Percentiles rank a stretch among this genome's conserved stretches.
Conservation (phyloP, 2,113 vertebrate species). For the Tor tambroides region DNA sequence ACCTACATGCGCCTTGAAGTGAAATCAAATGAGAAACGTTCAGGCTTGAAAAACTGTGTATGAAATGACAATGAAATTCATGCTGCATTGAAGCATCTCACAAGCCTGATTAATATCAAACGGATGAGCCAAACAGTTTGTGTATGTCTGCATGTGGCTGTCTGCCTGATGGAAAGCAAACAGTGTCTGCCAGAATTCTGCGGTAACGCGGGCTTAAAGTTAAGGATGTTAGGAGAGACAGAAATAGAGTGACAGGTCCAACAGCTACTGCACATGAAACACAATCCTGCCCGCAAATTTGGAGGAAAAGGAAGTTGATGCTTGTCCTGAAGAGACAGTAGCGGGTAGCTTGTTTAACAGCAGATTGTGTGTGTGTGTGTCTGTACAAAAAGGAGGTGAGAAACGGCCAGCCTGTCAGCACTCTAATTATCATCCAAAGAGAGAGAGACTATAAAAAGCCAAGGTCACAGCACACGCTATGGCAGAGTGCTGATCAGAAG, state of each 20-base stretch:
- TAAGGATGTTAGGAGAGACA: slow-evolving; percentile 23
- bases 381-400: slow-evolving; percentile 3
- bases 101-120: background rate
- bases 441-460: slow-evolving; percentile 53
- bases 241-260: background rate
- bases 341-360: background rate
- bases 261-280: background rate
- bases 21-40: background rate
- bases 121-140: background rate
- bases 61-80: background rate
- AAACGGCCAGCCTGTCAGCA: slow-evolving; percentile 26
- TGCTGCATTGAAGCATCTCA: background rate
- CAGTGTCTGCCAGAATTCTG: slow-evolving; percentile 20
- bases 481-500: slow-evolving; percentile 41
- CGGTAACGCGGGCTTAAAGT: background rate
- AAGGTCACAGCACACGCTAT: slow-evolving; percentile 47
- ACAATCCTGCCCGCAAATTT: background rate
- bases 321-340: slow-evolving; percentile 4
- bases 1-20: background rate
- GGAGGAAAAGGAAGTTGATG: background rate
- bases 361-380: slow-evolving; percentile 32
- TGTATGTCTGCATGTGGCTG: background rate
- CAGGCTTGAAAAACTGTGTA: background rate
- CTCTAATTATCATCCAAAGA: slow-evolving; percentile 31
- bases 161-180: slow-evolving; percentile 21